These are phyloP conservation scores for Cheilosia grossa DNA, from an alignment of 2,888 invertebrate genomes.

Conservation along the genomic window DNA sequence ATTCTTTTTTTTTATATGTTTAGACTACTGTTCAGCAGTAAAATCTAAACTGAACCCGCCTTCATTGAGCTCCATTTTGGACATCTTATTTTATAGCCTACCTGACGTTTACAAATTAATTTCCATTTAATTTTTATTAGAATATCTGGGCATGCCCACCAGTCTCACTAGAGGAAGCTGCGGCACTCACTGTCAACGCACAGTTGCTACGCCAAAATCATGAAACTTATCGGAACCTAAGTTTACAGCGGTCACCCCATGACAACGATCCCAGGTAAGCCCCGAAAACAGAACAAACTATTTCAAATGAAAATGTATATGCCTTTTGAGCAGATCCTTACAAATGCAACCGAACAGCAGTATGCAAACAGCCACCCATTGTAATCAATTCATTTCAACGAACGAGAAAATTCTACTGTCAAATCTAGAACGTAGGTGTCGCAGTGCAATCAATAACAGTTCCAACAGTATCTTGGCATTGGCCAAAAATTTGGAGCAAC, in stretches of 20 bases:
- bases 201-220: constrained; percentile 73
- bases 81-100: no score
- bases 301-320: background rate
- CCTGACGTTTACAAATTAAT: background rate
- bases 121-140: constrained; percentile 44
- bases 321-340: constrained; percentile 24
- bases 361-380: constrained; percentile 43
- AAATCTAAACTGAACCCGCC: no score
- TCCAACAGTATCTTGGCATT: constrained; percentile 60
- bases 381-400: constrained; percentile 56
- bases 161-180: constrained; percentile 76
- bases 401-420: constrained; percentile 64
- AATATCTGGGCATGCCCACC: constrained; percentile 76
- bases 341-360: constrained; percentile 58
- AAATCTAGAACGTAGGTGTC: constrained; percentile 65
- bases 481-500: constrained; percentile 65
- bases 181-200: constrained; percentile 70
- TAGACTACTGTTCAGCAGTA: no score
- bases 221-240: constrained; percentile 70
- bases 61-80: no score
- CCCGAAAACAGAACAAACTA: background rate
- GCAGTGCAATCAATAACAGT: constrained; percentile 58
- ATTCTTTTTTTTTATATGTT: no score
- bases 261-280: constrained; percentile 66
- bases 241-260: constrained; percentile 68